Evolutionary conservation across 2,113 vertebrate genomes (phyloP), one percentile per base, ranked within the genome.

Genomic region (Lophotis ruficrista): DNA sequence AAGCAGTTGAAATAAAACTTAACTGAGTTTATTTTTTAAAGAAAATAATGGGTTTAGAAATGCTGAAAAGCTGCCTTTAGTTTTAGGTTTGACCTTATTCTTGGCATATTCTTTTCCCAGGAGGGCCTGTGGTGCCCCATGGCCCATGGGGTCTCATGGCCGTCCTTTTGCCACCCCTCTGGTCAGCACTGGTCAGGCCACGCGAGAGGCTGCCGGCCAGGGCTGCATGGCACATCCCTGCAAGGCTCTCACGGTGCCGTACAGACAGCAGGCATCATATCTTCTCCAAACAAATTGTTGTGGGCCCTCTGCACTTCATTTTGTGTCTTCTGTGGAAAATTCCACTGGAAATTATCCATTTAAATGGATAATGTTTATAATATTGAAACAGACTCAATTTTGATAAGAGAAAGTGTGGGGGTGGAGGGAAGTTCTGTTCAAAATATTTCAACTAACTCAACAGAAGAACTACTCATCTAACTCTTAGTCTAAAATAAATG

Each of bases 1-100:
- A 94, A 89, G 83, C 89, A 94, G 86, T 43, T 87, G 95, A 96
- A 96, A 91, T 84, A 89, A 92, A 95, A 95, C 89, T 78, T 28
- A 77, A 47, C 7, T 3, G 24, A 71, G 94, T 91, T 96, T 96
- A 83, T 96, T 96, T 96, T 93, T 91, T 71, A 76, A 94, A 93
- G 64, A 94, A 95, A 94, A 89, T 30, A 4, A 56, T 78, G 54
- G 64, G 61, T 93, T 96, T 93, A 76, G 80, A 95, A 96, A 97
- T 58, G 92, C 62, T 95, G 94, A 93, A 96, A 96, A 78, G 38
- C 41, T 92, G 77, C 61, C 61, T 92, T 45, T 61, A n/a, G 48
- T 68, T 75, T 84, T 76, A 68, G 65, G 35, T 71, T 89, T 94
- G 92, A 95, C 94, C 88, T 96, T 89, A 19, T 71, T 83, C 68